Evolutionary conservation across 2,888 invertebrate genomes (phyloP).

Genomic region (Ophioninae sp.): DNA sequence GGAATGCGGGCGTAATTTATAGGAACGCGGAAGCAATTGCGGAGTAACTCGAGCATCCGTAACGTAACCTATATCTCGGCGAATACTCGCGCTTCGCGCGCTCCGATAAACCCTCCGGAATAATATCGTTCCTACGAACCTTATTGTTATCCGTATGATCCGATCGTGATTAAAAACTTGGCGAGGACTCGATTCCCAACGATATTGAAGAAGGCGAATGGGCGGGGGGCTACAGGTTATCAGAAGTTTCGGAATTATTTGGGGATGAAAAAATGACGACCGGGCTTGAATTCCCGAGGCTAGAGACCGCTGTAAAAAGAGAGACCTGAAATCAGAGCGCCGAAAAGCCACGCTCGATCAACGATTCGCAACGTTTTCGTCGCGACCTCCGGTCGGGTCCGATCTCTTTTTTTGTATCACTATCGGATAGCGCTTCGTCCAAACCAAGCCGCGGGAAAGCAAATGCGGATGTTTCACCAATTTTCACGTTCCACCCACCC

Average conservation of each 20-base stretch:
- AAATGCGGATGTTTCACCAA: slow-evolving; percentile 42
- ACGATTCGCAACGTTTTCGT: too few relatives aligned
- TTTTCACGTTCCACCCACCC: slow-evolving; percentile 8
- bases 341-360: too few relatives aligned
- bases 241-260: background rate
- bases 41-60: slow-evolving; percentile 36
- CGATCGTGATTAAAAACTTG: background rate
- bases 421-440: background rate
- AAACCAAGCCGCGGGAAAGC: background rate
- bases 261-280: background rate
- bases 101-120: background rate
- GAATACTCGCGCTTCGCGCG: slow-evolving; percentile 7
- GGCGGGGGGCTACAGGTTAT: background rate
- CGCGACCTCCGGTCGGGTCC: too few relatives aligned
- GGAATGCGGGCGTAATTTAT: slow-evolving; percentile 25
- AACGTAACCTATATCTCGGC: slow-evolving; percentile 21
- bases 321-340: too few relatives aligned
- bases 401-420: background rate
- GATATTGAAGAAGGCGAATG: too few relatives aligned
- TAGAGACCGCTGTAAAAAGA: too few relatives aligned
- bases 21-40: slow-evolving; percentile 25
- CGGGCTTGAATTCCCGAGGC: background rate
- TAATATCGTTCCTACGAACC: background rate
- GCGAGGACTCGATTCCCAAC: background rate
- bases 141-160: background rate